Percentiles rank a stretch among this genome's conserved stretches.
These are phyloP conservation scores for Pollicipes pollicipes DNA, from an alignment of 1,140 invertebrate genomes.

Conservation along the genomic window DNA sequence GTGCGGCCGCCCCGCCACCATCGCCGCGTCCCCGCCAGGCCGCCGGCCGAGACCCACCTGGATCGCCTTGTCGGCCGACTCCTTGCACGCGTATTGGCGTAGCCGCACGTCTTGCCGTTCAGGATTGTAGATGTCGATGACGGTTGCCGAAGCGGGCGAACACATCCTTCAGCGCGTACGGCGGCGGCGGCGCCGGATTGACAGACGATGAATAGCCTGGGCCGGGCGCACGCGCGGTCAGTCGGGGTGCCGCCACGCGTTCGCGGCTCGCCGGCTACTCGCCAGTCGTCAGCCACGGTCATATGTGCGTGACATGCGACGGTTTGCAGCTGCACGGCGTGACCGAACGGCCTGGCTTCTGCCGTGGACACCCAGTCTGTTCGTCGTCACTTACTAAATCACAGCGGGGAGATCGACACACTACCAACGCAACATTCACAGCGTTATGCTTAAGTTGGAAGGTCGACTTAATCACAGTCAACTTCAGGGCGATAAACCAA, in stretches of 20 bases:
- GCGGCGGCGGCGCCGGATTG: conserved; percentile 58
- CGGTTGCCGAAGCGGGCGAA: conserved; percentile 82
- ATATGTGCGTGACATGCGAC: too few species aligned
- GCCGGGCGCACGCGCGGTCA: conserved; percentile 28
- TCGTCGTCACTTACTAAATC: too few species aligned
- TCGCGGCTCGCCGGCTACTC: conserved; percentile 52
- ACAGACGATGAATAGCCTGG: conserved; percentile 54
- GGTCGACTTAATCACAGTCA: too few species aligned
- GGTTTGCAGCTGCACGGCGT: too few species aligned
- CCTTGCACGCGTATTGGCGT: conserved; percentile 67
- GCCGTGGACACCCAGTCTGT: too few species aligned
- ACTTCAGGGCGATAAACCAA: too few species aligned
- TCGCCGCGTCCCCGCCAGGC: too few species aligned
- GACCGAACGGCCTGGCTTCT: too few species aligned
- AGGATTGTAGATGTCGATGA: conserved; percentile 81
- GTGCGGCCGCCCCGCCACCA: too few species aligned
- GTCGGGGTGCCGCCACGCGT: conserved; percentile 41
- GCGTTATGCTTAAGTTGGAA: too few species aligned
- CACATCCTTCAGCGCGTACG: conserved; percentile 61
- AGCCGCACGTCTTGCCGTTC: conserved; percentile 74
- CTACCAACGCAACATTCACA: too few species aligned
- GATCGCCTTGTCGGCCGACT: conserved; percentile 60
- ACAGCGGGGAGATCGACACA: too few species aligned
- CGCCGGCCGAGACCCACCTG: conserved; percentile 28
- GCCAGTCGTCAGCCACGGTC: conserved; percentile 49